phyloP scores from a whole-genome alignment of 2,888 invertebrate species.

The Thumatha senex region DNA sequence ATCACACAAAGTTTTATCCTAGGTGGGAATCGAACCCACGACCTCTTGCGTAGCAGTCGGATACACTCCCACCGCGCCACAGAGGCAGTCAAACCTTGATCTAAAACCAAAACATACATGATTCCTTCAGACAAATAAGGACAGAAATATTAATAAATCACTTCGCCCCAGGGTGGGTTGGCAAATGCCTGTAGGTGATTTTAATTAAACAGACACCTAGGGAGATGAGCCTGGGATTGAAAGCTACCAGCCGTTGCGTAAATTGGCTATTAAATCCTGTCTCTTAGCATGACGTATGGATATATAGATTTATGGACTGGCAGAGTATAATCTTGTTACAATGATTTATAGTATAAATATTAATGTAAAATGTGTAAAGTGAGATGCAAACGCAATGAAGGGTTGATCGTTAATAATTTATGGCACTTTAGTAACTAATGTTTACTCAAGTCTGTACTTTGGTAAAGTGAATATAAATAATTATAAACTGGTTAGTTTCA shows the following conservation, averaged over 20 bases:
- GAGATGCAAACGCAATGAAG: no score
- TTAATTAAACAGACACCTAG: constrained; percentile 34
- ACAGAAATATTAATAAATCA: constrained; percentile 29
- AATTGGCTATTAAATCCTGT: constrained; percentile 36
- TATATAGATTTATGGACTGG: not conserved
- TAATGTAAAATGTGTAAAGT: no score
- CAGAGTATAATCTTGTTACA: not conserved
- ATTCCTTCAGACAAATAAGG: constrained; percentile 11
- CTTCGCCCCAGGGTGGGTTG: not conserved
- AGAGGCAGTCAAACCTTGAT: no score
- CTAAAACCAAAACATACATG: constrained; percentile 5
- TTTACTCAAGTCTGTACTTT: not conserved
- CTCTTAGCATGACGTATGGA: constrained; percentile 6
- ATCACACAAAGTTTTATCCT: no score
- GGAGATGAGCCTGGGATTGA: constrained; percentile 32
- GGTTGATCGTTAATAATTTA: no score
- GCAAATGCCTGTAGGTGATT: constrained; percentile 7
- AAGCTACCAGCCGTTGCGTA: constrained; percentile 29
- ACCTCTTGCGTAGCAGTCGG: no score
- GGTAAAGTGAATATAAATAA: no score
- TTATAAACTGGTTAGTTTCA: no score
- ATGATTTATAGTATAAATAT: not conserved
- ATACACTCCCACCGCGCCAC: no score
- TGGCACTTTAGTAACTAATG: no score
- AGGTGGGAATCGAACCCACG: no score